Evolutionary conservation across 2,113 vertebrate genomes (phyloP), one percentile per base, ranked within the genome.

Genomic region (Anolis carolinensis): DNA sequence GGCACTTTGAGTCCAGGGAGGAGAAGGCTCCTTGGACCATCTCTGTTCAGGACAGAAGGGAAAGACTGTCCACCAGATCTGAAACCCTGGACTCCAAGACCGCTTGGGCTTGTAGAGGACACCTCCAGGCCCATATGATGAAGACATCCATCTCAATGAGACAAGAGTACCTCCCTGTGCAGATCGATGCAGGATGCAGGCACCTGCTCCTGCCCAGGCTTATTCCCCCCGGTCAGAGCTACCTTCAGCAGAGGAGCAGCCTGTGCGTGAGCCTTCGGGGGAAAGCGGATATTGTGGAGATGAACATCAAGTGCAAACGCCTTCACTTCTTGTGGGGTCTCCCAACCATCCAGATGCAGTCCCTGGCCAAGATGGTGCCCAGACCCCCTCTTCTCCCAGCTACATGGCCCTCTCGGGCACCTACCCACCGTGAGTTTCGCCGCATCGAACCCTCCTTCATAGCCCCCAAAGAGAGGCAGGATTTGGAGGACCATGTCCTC

Each of bases 401-500:
- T 44, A 5, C 39, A 44, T 44, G 39, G 39, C 5, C 88, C 91
- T 10, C 30, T 84, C 25, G 63, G 68, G n/a, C 6, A 16, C 70
- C 20, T 1, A 0, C 25, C n/a, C 34, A 3, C 9, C 2, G 50
- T 18, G 79, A 73, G 4, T 79, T 76, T 71, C 65, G 30, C 16
- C 50, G 30, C 3, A 13, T 44, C 27, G 84, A 73, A 7, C 65
- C 44, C 39, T 27, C 16, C 13, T 91, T 84, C 3, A 4, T 79
- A 32, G 13, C 32, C 23, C 39, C 13, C 44, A 27, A 52, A 2
- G 71, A 30, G 21, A 32, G 14, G 82, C 78, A 70, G 48, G 27
- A 25, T 50, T 83, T 90, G 71, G 89, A 92, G 79, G 75, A 39
- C 36, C 89, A 91, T 32, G 67, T 89, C 44, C 73, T 81, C 44